phyloP scores from a whole-genome alignment of 2,888 invertebrate genomes.

The Drosophila pegasa region DNA sequence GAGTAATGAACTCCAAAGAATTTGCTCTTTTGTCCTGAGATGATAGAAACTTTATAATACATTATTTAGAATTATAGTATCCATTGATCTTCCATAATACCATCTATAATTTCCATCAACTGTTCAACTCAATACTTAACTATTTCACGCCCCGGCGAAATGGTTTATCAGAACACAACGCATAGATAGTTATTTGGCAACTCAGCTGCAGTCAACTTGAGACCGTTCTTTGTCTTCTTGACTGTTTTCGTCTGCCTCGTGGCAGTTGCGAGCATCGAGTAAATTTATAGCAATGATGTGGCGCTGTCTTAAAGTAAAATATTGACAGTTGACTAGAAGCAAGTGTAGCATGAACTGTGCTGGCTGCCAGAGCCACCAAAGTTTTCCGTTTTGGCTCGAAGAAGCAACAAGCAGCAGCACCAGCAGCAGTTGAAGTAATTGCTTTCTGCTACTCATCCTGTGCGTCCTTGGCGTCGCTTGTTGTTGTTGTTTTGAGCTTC shows the following conservation, averaged over 20 bases:
- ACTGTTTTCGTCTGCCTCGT: conserved; percentile 24
- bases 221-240: conserved; percentile 21
- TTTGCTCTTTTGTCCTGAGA: no score
- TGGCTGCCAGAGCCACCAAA: conserved; percentile 50
- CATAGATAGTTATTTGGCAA: conserved; percentile 4
- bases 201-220: conserved; percentile 5
- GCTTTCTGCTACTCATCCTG: conserved; percentile 74
- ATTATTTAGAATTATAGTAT: no score
- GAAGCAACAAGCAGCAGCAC: conserved; percentile 68
- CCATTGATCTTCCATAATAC: no score
- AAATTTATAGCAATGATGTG: conserved; percentile 81
- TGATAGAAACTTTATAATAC: no score
- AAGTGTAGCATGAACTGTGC: conserved; percentile 73
- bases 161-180: conserved; percentile 18
- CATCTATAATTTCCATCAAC: background rate
- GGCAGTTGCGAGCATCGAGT: conserved; percentile 52
- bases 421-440: conserved; percentile 70
- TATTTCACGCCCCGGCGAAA: conserved; percentile 1
- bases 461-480: conserved; percentile 45
- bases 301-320: conserved; percentile 76
- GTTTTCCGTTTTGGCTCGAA: conserved; percentile 34
- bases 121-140: background rate
- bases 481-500: conserved; percentile 20
- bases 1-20: no score
- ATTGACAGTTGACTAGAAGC: conserved; percentile 76